Conservation (phyloP, 2,797 vertebrate genomes). For the Salarias fasciatus region DNA sequence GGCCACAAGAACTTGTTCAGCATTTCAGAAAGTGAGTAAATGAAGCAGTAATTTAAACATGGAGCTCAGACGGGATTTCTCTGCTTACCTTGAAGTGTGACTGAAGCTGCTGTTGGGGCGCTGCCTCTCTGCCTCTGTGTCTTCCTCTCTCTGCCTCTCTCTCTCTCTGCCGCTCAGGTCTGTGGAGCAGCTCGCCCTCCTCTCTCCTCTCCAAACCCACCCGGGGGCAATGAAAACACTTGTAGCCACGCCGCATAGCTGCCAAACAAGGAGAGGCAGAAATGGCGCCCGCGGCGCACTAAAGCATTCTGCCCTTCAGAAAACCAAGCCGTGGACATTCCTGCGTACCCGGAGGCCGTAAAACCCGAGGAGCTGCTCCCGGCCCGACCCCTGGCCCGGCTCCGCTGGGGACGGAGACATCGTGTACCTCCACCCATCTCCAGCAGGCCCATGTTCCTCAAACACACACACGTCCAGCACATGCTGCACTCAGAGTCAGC, state of each 20-base stretch:
- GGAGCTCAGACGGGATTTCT: background rate
- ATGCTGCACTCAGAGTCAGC: too few species aligned
- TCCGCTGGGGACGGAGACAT: constrained; percentile 48
- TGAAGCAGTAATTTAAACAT: too few species aligned
- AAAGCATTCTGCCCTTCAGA: constrained; percentile 56
- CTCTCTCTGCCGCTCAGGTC: constrained; percentile 14
- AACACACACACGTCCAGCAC: background rate
- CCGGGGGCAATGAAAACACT: constrained; percentile 25
- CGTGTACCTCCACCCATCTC: constrained; percentile 26
- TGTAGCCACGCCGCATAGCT: constrained; percentile 33
- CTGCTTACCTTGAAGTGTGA: constrained; percentile 13
- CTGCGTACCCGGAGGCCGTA: constrained; percentile 39
- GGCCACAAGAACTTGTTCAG: too few species aligned
- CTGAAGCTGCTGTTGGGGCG: background rate
- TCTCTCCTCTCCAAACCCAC: background rate
- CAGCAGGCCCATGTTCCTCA: constrained; percentile 15
- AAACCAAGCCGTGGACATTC: constrained; percentile 68
- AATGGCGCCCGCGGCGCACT: constrained; percentile 45
- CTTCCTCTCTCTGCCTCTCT: constrained; percentile 3
- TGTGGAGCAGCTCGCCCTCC: constrained; percentile 5
- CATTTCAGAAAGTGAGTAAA: too few species aligned
- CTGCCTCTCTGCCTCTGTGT: constrained; percentile 1
- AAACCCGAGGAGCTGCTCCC: constrained; percentile 46
- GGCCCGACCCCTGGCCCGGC: constrained; percentile 40
- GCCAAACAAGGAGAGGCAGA: constrained; percentile 56